These are phyloP conservation scores for Agrypnus murinus DNA, from an alignment of 2,888 invertebrate genomes.

Conservation along the genomic window DNA sequence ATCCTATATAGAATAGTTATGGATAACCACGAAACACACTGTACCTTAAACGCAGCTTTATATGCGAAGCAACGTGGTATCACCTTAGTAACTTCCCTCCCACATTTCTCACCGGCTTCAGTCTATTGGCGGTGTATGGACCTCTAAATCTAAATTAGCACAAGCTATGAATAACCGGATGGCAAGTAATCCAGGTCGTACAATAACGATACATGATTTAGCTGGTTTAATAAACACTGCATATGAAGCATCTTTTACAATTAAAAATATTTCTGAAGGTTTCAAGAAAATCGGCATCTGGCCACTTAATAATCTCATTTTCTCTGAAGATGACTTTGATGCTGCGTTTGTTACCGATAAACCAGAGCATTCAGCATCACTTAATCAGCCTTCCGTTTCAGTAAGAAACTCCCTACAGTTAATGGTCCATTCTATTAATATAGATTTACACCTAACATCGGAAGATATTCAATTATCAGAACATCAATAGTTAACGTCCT, in stretches of 20 bases:
- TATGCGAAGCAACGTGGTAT: constrained; percentile 58
- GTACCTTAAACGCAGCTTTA: constrained; percentile 46
- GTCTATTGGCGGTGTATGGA: constrained; percentile 11
- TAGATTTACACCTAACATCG: too few relatives aligned
- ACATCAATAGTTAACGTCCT: too few relatives aligned
- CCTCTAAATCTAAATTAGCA: constrained; percentile 17
- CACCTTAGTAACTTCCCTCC: constrained; percentile 58
- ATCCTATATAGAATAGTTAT: constrained; percentile 54
- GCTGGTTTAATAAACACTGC: background rate
- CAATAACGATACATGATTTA: constrained; percentile 3
- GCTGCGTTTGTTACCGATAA: background rate
- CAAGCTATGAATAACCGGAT: constrained; percentile 3
- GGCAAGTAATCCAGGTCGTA: background rate
- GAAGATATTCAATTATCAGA: too few relatives aligned
- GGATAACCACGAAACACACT: constrained; percentile 58
- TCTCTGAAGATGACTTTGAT: constrained; percentile 13
- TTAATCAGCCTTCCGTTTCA: too few relatives aligned
- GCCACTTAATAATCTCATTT: constrained; percentile 2
- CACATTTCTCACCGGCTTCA: constrained; percentile 37
- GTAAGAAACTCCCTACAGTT: too few relatives aligned
- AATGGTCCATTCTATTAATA: too few relatives aligned
- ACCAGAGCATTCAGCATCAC: too few relatives aligned
- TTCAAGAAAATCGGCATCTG: constrained; percentile 7
- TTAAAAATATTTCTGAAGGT: constrained; percentile 10
- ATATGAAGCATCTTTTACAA: background rate